Percentiles rank a stretch among this genome's conserved stretches.
These are phyloP conservation scores for Petrocephalus schoutedeni DNA, from an alignment of 2,797 vertebrate species.

Conservation along the genomic window DNA sequence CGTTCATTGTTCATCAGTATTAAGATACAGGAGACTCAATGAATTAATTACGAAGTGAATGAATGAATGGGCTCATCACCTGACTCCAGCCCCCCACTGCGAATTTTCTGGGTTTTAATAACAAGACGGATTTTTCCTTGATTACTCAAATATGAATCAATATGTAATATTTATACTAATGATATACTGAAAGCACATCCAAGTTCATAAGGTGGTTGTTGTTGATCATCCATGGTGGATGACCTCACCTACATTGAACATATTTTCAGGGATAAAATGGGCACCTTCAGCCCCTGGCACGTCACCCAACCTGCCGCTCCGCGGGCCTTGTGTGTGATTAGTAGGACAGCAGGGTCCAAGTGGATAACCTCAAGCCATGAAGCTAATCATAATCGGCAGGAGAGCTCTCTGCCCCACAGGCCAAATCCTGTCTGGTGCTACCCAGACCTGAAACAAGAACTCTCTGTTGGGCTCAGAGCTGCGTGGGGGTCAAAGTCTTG, in stretches of 20 bases:
- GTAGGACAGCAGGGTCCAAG: constrained; percentile 55
- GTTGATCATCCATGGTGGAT: not conserved
- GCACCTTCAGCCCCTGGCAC: not conserved
- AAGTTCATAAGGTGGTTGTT: not conserved
- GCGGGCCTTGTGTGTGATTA: constrained; percentile 54
- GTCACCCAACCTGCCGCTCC: not conserved
- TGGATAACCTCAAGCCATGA: constrained; percentile 55
- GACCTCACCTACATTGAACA: not conserved
- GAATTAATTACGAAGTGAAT: not conserved
- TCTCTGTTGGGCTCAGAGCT: not conserved
- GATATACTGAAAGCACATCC: not conserved
- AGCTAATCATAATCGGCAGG: not conserved
- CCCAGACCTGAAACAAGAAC: not conserved
- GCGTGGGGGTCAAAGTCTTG: not conserved
- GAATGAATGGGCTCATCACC: not conserved
- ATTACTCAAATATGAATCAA: not conserved
- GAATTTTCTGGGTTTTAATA: not conserved
- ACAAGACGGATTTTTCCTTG: not conserved
- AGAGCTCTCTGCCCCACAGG: not conserved
- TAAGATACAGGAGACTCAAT: not conserved
- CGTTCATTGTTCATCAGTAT: not conserved
- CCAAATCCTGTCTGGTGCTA: not conserved
- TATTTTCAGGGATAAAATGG: not conserved
- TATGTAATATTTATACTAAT: not conserved
- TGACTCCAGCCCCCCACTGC: not conserved